Evolutionary conservation across 2,113 vertebrate species (phyloP).

Genomic region (Sander lucioperca): DNA sequence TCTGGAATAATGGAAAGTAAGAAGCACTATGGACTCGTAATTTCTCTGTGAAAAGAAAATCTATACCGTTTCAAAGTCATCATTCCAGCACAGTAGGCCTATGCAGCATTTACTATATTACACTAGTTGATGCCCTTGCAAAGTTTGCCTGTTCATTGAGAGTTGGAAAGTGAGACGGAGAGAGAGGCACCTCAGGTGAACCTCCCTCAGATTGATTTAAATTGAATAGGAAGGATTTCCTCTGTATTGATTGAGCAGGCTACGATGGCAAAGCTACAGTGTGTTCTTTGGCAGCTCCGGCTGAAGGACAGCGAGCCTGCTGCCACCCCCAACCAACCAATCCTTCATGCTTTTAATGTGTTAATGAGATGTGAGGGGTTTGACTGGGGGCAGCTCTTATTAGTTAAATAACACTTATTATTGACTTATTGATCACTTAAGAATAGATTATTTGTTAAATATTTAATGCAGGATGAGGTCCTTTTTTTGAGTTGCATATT

Average conservation of each 20-base stretch:
- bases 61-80: neutral
- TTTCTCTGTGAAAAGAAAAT: conserved; percentile 10
- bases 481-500: neutral
- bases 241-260: conserved; percentile 68
- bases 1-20: conserved; percentile 1
- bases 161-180: neutral
- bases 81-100: neutral
- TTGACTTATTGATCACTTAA: neutral
- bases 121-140: conserved; percentile 42
- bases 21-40: neutral
- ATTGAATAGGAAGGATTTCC: conserved; percentile 69
- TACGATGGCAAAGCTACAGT: conserved; percentile 47
- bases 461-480: neutral
- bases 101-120: conserved; percentile 1
- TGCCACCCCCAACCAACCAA: neutral
- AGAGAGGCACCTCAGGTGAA: conserved; percentile 40
- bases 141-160: conserved; percentile 20
- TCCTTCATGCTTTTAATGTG: conserved; percentile 13
- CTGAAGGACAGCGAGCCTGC: conserved; percentile 64
- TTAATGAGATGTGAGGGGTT: conserved; percentile 1
- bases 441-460: neutral
- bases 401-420: neutral
- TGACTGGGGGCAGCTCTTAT: neutral
- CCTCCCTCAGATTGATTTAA: conserved; percentile 48
- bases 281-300: conserved; percentile 59